These are phyloP conservation scores for Apeira syringaria DNA, from an alignment of 2,888 invertebrate species.

Conservation along the genomic window DNA sequence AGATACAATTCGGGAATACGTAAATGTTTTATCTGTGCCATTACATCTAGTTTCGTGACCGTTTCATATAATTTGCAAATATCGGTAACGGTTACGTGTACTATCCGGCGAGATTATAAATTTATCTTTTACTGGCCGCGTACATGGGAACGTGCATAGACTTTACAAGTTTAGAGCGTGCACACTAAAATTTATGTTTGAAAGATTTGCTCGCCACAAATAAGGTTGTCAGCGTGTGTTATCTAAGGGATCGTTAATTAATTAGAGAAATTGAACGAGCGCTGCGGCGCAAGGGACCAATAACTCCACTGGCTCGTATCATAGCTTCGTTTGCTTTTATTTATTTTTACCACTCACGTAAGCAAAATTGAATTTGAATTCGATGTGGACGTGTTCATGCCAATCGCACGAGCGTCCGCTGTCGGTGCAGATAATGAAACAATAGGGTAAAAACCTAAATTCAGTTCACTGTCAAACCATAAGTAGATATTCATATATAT, in stretches of 20 bases:
- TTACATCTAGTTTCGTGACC: conserved; percentile 35
- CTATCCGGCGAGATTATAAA: conserved; percentile 50
- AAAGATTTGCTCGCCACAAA: conserved; percentile 83
- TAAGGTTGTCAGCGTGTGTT: conserved; percentile 81
- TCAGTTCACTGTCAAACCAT: no score
- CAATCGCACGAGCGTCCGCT: conserved; percentile 28
- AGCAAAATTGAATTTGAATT: conserved; percentile 79
- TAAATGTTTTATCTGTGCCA: conserved; percentile 36
- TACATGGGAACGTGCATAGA: conserved; percentile 68
- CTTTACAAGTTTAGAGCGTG: conserved; percentile 80
- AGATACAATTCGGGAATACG: conserved; percentile 45
- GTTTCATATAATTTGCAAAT: conserved; percentile 47
- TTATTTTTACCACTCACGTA: conserved; percentile 81
- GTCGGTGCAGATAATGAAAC: not conserved
- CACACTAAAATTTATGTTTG: conserved; percentile 79
- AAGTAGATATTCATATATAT: no score
- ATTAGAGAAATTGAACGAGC: conserved; percentile 83
- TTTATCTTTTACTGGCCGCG: conserved; percentile 60
- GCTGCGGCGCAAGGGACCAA: conserved; percentile 76
- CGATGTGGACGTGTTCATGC: conserved; percentile 54
- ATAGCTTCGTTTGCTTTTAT: conserved; percentile 76
- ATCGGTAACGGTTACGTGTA: conserved; percentile 44
- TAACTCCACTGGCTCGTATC: conserved; percentile 82
- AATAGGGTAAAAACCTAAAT: not conserved
- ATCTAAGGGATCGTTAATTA: conserved; percentile 82